Evolutionary conservation across 2,888 invertebrate species (phyloP).

Genomic region (Drepanosiphum platanoidis): DNA sequence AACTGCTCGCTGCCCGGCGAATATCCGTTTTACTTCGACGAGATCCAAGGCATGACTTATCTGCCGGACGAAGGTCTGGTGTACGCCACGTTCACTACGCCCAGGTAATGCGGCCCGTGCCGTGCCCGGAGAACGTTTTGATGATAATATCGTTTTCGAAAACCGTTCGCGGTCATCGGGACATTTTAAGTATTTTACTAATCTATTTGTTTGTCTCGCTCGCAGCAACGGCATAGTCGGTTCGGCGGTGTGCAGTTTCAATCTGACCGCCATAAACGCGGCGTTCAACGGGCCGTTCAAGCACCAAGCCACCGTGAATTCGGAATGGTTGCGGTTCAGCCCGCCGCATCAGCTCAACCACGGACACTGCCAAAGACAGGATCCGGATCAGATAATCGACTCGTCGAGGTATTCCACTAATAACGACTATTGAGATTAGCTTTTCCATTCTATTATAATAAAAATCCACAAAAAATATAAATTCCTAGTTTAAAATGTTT

Average conservation of each 20-base stretch:
- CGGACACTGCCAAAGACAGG: conserved; percentile 72
- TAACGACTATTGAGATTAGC: no score
- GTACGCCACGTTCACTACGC: conserved; percentile 87
- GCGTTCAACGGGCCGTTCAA: conserved; percentile 90
- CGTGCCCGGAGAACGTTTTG: background rate
- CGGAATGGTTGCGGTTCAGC: conserved; percentile 77
- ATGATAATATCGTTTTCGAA: background rate
- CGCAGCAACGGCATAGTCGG: conserved; percentile 85
- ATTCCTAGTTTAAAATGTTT: conserved; percentile 17
- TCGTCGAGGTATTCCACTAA: conserved; percentile 65
- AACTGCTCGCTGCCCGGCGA: conserved; percentile 86
- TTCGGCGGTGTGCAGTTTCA: conserved; percentile 91
- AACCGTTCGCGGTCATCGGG: background rate
- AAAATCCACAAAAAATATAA: no score
- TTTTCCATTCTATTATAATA: no score
- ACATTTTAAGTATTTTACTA: no score
- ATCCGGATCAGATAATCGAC: conserved; percentile 66
- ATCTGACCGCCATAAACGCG: conserved; percentile 80
- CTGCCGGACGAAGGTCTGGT: conserved; percentile 80
- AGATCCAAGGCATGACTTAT: conserved; percentile 86
- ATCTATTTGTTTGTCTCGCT: no score
- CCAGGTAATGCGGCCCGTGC: conserved; percentile 72
- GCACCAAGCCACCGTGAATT: conserved; percentile 79
- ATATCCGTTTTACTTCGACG: conserved; percentile 87
- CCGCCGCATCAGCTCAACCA: conserved; percentile 67